Conservation (phyloP, 2,888 invertebrate genomes). For the Litoditis marina region DNA sequence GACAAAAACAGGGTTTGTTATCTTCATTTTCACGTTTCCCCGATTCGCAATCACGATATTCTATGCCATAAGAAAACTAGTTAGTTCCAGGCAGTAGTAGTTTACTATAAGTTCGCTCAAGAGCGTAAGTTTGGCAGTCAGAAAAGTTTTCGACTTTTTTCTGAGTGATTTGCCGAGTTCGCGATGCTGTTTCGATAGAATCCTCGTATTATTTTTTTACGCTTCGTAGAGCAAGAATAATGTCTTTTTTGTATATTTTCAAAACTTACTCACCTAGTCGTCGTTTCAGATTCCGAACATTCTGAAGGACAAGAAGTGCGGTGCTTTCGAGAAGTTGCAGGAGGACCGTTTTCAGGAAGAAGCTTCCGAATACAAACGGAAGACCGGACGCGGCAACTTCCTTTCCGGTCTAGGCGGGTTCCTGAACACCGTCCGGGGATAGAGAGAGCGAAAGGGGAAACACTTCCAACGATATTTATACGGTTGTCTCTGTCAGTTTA, state of each 20-base stretch:
- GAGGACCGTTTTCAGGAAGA: slow-evolving; percentile 59
- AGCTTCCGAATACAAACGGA: slow-evolving; percentile 51
- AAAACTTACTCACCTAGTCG: neutral
- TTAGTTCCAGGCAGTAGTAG: no score
- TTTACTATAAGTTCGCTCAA: no score
- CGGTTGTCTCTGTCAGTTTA: neutral
- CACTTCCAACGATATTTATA: neutral
- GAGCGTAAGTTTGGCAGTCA: no score
- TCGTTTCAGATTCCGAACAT: slow-evolving; percentile 57
- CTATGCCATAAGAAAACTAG: no score
- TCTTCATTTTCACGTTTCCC: no score
- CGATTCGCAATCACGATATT: no score
- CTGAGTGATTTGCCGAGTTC: no score
- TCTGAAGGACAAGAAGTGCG: slow-evolving; percentile 61
- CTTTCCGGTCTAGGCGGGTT: slow-evolving; percentile 40
- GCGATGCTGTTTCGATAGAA: no score
- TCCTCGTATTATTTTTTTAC: no score
- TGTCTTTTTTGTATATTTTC: neutral
- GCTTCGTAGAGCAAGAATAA: no score
- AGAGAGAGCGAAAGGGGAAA: neutral
- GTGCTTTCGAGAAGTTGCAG: slow-evolving; percentile 56
- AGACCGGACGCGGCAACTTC: slow-evolving; percentile 44
- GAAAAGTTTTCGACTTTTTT: no score
- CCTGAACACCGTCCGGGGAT: slow-evolving; percentile 32
- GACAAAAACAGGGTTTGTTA: no score